Conservation (phyloP, 2,888 invertebrate species). For the Crepidodera aurea region DNA sequence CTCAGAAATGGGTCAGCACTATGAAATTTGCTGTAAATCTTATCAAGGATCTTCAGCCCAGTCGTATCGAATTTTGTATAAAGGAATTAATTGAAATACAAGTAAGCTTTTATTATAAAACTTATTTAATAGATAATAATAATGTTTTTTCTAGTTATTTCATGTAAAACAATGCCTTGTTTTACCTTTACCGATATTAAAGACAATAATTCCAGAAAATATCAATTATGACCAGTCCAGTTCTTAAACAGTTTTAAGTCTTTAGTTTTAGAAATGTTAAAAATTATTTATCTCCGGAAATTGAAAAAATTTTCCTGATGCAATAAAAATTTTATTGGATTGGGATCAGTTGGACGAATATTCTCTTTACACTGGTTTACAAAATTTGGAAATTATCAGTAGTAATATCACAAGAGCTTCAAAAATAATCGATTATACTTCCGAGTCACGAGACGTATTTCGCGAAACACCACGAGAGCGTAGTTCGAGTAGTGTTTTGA, state of each 20-base stretch:
- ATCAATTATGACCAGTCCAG: conserved; percentile 42
- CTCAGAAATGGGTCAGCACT: conserved; percentile 66
- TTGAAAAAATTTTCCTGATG: conserved; percentile 55
- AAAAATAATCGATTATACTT: too few species aligned
- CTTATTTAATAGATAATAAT: neutral
- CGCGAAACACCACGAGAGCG: too few species aligned
- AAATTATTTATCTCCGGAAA: conserved; percentile 37
- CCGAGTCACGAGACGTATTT: too few species aligned
- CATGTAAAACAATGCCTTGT: conserved; percentile 53
- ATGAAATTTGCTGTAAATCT: conserved; percentile 63
- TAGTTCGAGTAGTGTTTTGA: too few species aligned
- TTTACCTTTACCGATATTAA: conserved; percentile 53
- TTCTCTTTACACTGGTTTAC: conserved; percentile 37
- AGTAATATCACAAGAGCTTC: too few species aligned
- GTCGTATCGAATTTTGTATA: conserved; percentile 63
- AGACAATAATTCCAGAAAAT: conserved; percentile 48
- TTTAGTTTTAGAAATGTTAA: conserved; percentile 48
- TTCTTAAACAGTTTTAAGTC: conserved; percentile 62
- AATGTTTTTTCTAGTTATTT: conserved; percentile 48
- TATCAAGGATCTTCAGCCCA: conserved; percentile 62
- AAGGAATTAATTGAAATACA: conserved; percentile 63
- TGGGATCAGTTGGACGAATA: conserved; percentile 51
- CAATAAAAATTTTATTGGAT: conserved; percentile 51
- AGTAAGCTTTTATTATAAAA: conserved; percentile 54
- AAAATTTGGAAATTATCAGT: conserved; percentile 60